Evolutionary conservation across 37 sponge, comb jelly and placozoan genomes (phyloP).

Genomic region (Corticium candelabrum): DNA sequence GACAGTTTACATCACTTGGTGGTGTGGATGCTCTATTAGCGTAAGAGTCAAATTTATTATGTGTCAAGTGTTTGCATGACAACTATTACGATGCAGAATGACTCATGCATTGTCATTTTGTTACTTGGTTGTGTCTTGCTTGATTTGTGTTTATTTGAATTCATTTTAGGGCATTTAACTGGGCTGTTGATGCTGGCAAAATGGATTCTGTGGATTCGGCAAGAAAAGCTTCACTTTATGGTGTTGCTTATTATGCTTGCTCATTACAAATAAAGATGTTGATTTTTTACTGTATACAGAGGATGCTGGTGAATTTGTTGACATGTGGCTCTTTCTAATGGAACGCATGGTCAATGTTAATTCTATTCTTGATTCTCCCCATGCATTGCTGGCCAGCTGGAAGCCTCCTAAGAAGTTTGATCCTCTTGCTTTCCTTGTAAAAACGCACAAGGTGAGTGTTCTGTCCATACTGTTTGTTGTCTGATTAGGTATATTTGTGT

Average conservation of each 20-base stretch:
- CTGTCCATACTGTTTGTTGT: neutral
- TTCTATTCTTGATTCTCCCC: conserved; percentile 59
- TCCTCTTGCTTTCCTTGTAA: conserved; percentile 68
- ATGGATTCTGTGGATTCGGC: too few relatives aligned
- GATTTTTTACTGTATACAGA: too few relatives aligned
- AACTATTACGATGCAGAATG: too few relatives aligned
- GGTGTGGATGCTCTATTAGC: conserved; percentile 53
- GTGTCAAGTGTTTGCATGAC: too few relatives aligned
- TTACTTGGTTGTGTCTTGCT: too few relatives aligned
- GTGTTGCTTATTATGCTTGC: too few relatives aligned
- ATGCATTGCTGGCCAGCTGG: conserved; percentile 36
- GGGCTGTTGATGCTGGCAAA: neutral
- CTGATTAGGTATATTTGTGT: neutral
- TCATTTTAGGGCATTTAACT: neutral
- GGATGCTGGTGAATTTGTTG: conserved; percentile 68
- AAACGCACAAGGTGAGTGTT: conserved; percentile 76
- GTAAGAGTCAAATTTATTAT: too few relatives aligned
- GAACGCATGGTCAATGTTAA: conserved; percentile 71
- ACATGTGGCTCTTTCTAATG: conserved; percentile 76
- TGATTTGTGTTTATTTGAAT: too few relatives aligned
- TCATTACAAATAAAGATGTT: too few relatives aligned
- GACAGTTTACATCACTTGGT: conserved; percentile 55
- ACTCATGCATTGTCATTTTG: too few relatives aligned
- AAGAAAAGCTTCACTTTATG: too few relatives aligned
- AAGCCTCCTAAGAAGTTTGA: conserved; percentile 55